A percentile compares a stretch with the other conserved stretches of the same genome.
Conservation (phyloP, 1,140 invertebrate genomes). For the Bombyx mandarina region DNA sequence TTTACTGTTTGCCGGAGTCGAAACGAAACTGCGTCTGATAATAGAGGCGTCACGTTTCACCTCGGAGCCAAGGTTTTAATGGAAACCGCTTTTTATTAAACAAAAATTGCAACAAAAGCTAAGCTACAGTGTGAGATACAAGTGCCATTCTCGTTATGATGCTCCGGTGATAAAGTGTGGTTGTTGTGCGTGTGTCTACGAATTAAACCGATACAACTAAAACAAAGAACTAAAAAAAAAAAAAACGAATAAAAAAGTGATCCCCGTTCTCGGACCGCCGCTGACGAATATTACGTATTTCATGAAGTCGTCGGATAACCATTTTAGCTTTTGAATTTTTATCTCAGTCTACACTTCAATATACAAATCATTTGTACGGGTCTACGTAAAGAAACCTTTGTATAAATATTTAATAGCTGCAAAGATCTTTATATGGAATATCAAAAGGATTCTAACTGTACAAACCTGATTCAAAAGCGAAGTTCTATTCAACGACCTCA, state of each 20-base stretch:
- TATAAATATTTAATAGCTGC: too few relatives aligned
- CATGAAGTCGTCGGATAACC: too few relatives aligned
- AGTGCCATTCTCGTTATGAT: constrained; percentile 18
- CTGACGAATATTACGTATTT: neutral
- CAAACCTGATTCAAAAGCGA: too few relatives aligned
- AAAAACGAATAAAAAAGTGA: neutral
- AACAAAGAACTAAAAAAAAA: constrained; percentile 21
- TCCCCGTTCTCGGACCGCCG: neutral
- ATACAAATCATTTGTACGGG: too few relatives aligned
- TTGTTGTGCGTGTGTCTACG: constrained; percentile 54
- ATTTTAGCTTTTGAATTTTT: too few relatives aligned
- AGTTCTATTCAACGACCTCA: too few relatives aligned
- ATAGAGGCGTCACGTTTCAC: constrained; percentile 32
- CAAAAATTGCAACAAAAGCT: constrained; percentile 35
- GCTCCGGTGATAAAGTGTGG: constrained; percentile 56
- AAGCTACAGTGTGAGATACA: constrained; percentile 39
- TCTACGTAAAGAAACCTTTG: too few relatives aligned
- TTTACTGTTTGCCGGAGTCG: constrained; percentile 27
- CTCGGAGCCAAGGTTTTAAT: constrained; percentile 30
- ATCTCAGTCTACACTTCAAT: too few relatives aligned
- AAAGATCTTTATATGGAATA: too few relatives aligned
- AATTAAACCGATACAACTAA: constrained; percentile 47
- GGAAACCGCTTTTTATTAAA: constrained; percentile 13
- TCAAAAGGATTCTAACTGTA: too few relatives aligned
- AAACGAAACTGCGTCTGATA: constrained; percentile 7